Percentiles rank a stretch among this genome's conserved stretches.
phyloP scores from a whole-genome alignment of 2,797 vertebrate genomes.

The Eulemur albifrons region DNA sequence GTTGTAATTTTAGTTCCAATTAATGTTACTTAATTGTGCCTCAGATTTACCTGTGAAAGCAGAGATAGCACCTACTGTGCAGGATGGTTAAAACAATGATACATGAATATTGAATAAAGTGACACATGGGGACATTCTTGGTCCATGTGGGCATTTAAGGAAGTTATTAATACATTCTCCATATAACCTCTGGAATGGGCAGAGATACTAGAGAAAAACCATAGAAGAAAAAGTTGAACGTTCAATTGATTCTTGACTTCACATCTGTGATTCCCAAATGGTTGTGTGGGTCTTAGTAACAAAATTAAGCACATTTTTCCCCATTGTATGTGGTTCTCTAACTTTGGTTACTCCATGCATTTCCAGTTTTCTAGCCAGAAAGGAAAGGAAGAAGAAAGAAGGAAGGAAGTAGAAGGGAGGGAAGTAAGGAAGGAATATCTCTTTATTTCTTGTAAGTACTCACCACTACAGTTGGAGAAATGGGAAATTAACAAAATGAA shows the following conservation, averaged over 20 bases:
- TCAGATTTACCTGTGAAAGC: background rate
- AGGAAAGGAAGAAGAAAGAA: background rate
- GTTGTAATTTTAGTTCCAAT: background rate
- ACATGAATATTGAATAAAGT: background rate
- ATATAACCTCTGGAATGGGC: background rate
- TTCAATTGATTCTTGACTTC: background rate
- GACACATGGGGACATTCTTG: background rate
- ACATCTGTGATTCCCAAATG: background rate
- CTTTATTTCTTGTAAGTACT: slow-evolving; percentile 82
- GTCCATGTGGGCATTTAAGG: background rate
- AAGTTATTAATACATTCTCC: background rate
- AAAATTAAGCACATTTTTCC: background rate
- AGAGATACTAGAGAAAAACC: background rate
- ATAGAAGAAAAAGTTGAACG: background rate
- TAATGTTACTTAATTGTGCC: background rate
- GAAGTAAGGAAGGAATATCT: background rate
- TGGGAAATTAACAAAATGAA: slow-evolving; percentile 81
- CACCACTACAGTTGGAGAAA: slow-evolving; percentile 80
- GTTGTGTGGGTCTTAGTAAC: background rate
- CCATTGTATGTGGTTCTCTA: background rate
- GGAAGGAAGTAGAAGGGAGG: background rate
- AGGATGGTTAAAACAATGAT: background rate
- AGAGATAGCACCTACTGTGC: background rate
- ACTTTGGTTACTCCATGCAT: background rate
- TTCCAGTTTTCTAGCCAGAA: slow-evolving; percentile 9